Conservation (phyloP, 2,888 invertebrate species). For the Hirtodrosophila duncani region DNA sequence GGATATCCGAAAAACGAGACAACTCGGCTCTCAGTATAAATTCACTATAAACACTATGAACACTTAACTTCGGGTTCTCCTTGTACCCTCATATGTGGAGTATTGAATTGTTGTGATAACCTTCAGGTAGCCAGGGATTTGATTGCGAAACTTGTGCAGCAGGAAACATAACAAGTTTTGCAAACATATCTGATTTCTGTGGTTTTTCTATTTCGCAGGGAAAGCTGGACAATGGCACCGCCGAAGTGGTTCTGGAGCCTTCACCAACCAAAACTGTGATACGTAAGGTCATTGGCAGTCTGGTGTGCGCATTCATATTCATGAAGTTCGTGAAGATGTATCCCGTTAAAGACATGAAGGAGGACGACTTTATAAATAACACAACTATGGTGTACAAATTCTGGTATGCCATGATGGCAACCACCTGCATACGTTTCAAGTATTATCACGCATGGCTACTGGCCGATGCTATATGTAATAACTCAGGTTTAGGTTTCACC, state of each 20-base stretch:
- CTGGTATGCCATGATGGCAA: constrained; percentile 86
- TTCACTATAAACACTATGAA: too few species aligned
- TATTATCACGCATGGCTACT: constrained; percentile 98
- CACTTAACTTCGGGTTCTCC: too few species aligned
- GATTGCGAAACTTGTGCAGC: too few species aligned
- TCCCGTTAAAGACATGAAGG: constrained; percentile 85
- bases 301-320: constrained; percentile 86
- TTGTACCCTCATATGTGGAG: too few species aligned
- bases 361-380: constrained; percentile 82
- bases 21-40: not conserved
- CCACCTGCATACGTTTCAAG: constrained; percentile 90
- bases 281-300: constrained; percentile 85
- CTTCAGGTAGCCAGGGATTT: too few species aligned
- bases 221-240: constrained; percentile 79
- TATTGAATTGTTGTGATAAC: too few species aligned
- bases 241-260: constrained; percentile 82
- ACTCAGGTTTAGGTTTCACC: constrained; percentile 92
- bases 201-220: constrained; percentile 71
- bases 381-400: constrained; percentile 83
- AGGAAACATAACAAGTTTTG: too few species aligned
- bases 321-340: constrained; percentile 85
- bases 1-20: too few species aligned
- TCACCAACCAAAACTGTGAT: constrained; percentile 85
- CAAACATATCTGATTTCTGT: too few species aligned
- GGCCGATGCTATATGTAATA: constrained; percentile 96